These are phyloP conservation scores for Heterodera filipjevi DNA, from an alignment of 2,888 invertebrate species.

Conservation along the genomic window DNA sequence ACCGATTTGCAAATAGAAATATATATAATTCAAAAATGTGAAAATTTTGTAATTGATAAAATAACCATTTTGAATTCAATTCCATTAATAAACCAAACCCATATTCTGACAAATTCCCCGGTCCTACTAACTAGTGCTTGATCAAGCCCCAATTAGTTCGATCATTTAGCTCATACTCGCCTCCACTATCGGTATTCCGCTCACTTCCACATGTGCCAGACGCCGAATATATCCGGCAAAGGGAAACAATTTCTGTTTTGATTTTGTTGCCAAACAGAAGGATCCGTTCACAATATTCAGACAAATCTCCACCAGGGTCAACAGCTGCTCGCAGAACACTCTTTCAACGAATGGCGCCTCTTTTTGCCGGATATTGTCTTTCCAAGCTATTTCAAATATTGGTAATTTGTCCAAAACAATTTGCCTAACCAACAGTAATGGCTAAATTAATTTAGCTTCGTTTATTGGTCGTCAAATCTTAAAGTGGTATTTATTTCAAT, in stretches of 20 bases:
- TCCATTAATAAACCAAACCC: too few species aligned
- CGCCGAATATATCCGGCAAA: not conserved
- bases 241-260: not conserved
- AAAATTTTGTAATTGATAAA: too few species aligned
- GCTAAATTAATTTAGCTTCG: too few species aligned
- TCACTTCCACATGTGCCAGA: not conserved
- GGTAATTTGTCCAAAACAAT: not conserved
- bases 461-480: too few species aligned
- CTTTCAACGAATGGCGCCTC: not conserved
- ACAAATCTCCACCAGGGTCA: conserved; percentile 19
- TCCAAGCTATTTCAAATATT: not conserved
- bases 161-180: not conserved
- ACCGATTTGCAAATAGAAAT: too few species aligned
- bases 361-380: not conserved
- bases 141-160: not conserved
- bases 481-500: too few species aligned
- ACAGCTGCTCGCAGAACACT: not conserved
- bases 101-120: too few species aligned
- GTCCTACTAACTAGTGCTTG: too few species aligned
- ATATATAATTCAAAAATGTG: too few species aligned
- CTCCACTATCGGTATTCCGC: not conserved
- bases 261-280: not conserved
- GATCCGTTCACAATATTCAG: not conserved
- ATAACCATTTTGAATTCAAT: too few species aligned
- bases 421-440: not conserved